A percentile compares a stretch with the other conserved stretches of the same genome.
These are phyloP conservation scores for Clinocottus analis DNA, from an alignment of 2,113 vertebrate genomes.

Conservation along the genomic window DNA sequence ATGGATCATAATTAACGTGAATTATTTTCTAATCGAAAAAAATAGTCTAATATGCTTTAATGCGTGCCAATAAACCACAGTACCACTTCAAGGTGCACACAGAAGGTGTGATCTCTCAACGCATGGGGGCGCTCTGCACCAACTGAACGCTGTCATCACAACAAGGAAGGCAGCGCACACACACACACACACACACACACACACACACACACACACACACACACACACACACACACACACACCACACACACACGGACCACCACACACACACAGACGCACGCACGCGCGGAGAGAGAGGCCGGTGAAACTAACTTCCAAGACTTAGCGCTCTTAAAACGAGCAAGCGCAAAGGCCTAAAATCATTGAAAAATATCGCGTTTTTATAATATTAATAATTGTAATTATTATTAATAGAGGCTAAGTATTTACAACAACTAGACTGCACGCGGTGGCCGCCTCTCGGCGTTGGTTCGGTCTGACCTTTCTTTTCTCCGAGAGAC, in stretches of 20 bases:
- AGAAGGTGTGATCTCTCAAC: slow-evolving; percentile 19
- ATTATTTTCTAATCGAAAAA: neutral
- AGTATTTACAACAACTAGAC: neutral
- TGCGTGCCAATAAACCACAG: neutral
- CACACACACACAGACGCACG: slow-evolving; percentile 33
- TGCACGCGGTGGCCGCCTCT: neutral
- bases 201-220: slow-evolving; percentile 20
- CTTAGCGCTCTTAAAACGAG: slow-evolving; percentile 36
- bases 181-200: slow-evolving; percentile 36
- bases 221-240: slow-evolving; percentile 34
- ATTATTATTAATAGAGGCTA: slow-evolving; percentile 10
- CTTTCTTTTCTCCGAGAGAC: slow-evolving; percentile 84
- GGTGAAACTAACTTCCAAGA: slow-evolving; percentile 67
- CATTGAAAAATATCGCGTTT: neutral
- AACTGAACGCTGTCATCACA: slow-evolving; percentile 40
- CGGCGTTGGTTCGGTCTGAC: slow-evolving; percentile 71
- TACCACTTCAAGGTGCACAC: neutral
- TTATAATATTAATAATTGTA: slow-evolving; percentile 24
- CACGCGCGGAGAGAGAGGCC: slow-evolving; percentile 34
- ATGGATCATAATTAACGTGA: neutral
- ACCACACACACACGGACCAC: slow-evolving; percentile 19
- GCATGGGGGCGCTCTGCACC: slow-evolving; percentile 80
- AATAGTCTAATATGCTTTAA: neutral
- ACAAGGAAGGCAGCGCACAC: slow-evolving; percentile 9
- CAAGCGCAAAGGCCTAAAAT: slow-evolving; percentile 18